Evolutionary conservation across 2,113 vertebrate genomes (phyloP), one percentile per base, ranked within the genome.

Genomic region (Megaceryle torquata): DNA sequence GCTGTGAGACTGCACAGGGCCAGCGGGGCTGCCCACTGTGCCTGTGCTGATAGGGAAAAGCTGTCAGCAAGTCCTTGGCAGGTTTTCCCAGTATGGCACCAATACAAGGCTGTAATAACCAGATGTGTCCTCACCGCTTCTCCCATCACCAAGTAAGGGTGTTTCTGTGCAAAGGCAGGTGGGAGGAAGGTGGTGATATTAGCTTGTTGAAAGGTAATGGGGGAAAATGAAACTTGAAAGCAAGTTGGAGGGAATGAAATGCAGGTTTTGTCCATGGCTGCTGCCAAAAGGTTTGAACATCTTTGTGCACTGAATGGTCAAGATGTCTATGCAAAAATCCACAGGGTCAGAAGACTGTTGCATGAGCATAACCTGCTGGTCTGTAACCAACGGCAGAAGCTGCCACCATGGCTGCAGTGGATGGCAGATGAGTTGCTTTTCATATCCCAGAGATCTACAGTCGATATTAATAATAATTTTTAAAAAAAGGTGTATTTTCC

Each of bases 1-100:
- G 7, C 24, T 43, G 2, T 15, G 15, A 6, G 33, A 25, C 15
- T 46, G 0, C 2, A 3, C 0, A 0, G 48, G 25, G 33, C 39
- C 54, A 54, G 44, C 28, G 2, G 0, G 1, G 59, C 29, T 67
- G 43, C 39, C 37, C 29, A 1, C 0, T 1, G 0, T 24, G 6
- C 3, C 56, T 12, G 11, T 0, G 24, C 64, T 31, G 70, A 46
- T 1, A 1, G 5, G 2, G 15, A 25, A 25, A 46, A 92, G 48
- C 43, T 86, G 71, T 35, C 57, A 64, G 33, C 50, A 6, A 6
- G 17, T 8, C 48, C 54, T 20, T 17, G 33, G 33, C 0, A 0
- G 16, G 16, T 61, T 56, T 54, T 28, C n/a, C 29, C 35, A 35
- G 12, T 5, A 4, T 5, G 20, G 35, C 33, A 8, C 25, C 43